These are phyloP conservation scores for Pseudoips prasinana DNA, from an alignment of 2,888 invertebrate genomes.

Conservation along the genomic window DNA sequence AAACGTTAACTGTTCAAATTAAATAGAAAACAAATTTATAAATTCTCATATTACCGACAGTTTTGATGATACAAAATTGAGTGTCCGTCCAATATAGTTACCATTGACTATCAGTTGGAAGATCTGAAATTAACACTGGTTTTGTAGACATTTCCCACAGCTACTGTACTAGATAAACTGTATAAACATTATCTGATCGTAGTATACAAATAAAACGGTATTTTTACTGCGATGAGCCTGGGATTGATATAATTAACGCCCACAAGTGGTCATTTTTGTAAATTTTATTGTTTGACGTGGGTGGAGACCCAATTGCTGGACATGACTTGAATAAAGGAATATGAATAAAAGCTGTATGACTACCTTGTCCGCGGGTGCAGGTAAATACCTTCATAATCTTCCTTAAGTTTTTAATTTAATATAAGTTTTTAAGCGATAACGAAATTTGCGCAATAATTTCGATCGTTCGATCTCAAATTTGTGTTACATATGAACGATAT, in stretches of 20 bases:
- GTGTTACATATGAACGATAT: too few relatives aligned
- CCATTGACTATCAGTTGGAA: conserved; percentile 25
- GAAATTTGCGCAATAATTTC: too few relatives aligned
- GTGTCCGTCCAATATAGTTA: conserved; percentile 18
- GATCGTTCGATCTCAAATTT: too few relatives aligned
- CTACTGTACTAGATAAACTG: conserved; percentile 38
- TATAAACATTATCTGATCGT: conserved; percentile 35
- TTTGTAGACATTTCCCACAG: conserved; percentile 34
- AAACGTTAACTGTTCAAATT: conserved; percentile 1
- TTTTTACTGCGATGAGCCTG: conserved; percentile 42
- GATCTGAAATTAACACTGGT: conserved; percentile 30
- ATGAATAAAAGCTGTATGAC: too few relatives aligned
- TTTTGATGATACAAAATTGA: conserved; percentile 17
- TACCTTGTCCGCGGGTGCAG: too few relatives aligned
- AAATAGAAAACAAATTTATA: conserved; percentile 5
- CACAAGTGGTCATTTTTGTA: conserved; percentile 33
- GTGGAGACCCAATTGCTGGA: conserved; percentile 5
- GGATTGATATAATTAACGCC: conserved; percentile 57
- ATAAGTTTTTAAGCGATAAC: too few relatives aligned
- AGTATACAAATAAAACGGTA: conserved; percentile 53
- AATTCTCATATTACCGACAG: conserved; percentile 11
- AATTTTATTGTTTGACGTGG: conserved; percentile 25
- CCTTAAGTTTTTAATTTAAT: too few relatives aligned
- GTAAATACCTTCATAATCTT: too few relatives aligned
- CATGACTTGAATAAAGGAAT: too few relatives aligned